phyloP scores from a whole-genome alignment of 2,888 invertebrate species.

The Eutolmus rufibarbis region DNA sequence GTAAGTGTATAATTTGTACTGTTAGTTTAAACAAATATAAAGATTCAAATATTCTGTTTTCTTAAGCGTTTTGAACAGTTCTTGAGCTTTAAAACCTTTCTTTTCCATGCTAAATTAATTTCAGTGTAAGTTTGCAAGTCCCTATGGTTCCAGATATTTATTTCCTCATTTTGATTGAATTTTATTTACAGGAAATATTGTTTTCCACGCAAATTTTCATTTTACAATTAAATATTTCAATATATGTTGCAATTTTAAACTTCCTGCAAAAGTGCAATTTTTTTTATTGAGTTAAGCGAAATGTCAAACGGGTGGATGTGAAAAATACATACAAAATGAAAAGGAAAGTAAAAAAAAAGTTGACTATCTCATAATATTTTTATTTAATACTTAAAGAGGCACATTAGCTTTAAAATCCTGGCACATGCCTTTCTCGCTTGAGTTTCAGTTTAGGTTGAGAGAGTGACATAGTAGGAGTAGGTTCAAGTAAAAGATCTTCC shows the following conservation, averaged over 20 bases:
- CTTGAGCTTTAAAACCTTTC: background rate
- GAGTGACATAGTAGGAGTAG: too few relatives aligned
- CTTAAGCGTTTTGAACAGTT: conserved; percentile 1
- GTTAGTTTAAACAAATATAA: conserved; percentile 29
- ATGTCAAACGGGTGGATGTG: too few relatives aligned
- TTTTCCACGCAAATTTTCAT: too few relatives aligned
- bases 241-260: too few relatives aligned
- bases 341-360: too few relatives aligned
- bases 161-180: too few relatives aligned
- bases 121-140: background rate
- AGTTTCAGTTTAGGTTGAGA: background rate
- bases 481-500: background rate
- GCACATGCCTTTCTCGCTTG: background rate
- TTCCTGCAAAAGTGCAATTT: too few relatives aligned
- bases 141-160: too few relatives aligned
- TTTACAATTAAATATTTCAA: too few relatives aligned
- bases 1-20: conserved; percentile 32
- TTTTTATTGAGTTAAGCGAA: too few relatives aligned
- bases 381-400: background rate
- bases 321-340: too few relatives aligned
- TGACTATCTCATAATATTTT: background rate
- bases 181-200: too few relatives aligned
- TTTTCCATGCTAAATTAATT: background rate
- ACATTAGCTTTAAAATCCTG: background rate
- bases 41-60: conserved; percentile 29